A percentile compares a stretch with the other conserved stretches of the same genome.
phyloP scores from a whole-genome alignment of 2,113 vertebrate genomes.

The Hucho hucho region DNA sequence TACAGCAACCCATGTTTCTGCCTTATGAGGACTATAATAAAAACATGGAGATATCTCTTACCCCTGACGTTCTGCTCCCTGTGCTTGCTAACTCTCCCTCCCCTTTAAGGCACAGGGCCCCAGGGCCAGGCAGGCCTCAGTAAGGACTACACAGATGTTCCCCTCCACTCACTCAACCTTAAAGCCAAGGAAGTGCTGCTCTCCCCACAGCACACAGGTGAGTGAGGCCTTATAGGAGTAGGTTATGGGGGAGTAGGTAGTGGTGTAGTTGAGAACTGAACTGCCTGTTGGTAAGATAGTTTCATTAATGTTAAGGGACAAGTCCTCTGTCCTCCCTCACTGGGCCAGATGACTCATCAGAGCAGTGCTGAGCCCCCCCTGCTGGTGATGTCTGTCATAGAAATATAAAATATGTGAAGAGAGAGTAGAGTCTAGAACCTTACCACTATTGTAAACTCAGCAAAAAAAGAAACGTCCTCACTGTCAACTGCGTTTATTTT shows the following conservation, averaged over 20 bases:
- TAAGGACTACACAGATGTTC: constrained; percentile 81
- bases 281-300: too few relatives aligned
- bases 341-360: constrained; percentile 29
- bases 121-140: constrained; percentile 57
- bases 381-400: constrained; percentile 5
- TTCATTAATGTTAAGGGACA: not conserved
- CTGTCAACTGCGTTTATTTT: too few relatives aligned
- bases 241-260: not conserved
- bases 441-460: not conserved
- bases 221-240: not conserved
- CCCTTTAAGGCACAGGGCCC: constrained; percentile 64
- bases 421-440: too few relatives aligned
- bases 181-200: constrained; percentile 75
- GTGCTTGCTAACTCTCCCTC: not conserved
- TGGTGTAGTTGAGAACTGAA: too few relatives aligned
- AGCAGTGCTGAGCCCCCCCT: constrained; percentile 21
- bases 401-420: not conserved
- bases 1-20: constrained; percentile 15
- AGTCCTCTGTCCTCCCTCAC: not conserved
- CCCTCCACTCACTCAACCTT: constrained; percentile 79
- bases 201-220: constrained; percentile 78
- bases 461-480: too few relatives aligned
- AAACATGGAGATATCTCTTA: not conserved
- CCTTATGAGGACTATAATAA: not conserved
- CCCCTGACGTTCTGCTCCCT: not conserved